A percentile compares a stretch with the other conserved stretches of the same genome.
Evolutionary conservation across 2,113 vertebrate genomes (phyloP).

Genomic region (Myrmecophaga tridactyla): DNA sequence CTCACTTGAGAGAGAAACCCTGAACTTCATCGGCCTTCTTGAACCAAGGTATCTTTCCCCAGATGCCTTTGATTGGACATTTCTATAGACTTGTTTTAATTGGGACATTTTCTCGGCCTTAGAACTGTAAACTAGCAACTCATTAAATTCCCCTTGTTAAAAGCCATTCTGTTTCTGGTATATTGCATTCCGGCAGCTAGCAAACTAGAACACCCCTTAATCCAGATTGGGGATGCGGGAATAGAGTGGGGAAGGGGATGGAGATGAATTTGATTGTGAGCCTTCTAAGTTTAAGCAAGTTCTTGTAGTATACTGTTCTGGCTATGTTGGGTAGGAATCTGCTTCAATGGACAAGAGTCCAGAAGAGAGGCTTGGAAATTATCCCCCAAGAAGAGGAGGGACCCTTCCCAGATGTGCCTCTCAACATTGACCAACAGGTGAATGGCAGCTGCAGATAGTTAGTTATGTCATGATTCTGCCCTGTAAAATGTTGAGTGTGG

Average conservation of each 20-base stretch:
- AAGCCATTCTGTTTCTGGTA: too few species aligned
- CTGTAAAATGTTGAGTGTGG: neutral
- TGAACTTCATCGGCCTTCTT: too few species aligned
- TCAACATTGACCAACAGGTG: fast-evolving
- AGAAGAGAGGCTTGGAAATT: neutral
- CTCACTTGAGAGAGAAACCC: too few species aligned
- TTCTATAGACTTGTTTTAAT: too few species aligned
- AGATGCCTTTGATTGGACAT: too few species aligned
- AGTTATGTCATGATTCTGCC: neutral
- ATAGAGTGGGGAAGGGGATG: neutral
- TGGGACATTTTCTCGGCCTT: too few species aligned
- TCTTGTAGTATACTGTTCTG: fast-evolving
- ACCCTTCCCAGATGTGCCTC: neutral
- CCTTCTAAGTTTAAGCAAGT: neutral
- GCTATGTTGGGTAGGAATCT: neutral
- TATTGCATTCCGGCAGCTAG: too few species aligned
- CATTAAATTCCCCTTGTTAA: too few species aligned
- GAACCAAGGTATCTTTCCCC: too few species aligned
- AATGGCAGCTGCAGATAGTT: fast-evolving
- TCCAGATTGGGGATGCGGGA: neutral
- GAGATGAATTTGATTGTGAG: neutral
- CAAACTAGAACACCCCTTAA: too few species aligned
- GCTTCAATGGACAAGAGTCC: neutral
- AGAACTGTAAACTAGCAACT: too few species aligned
- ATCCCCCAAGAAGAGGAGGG: too few species aligned